phyloP scores from a whole-genome alignment of 2,797 vertebrate species.

The Neopelma chrysocephalum region DNA sequence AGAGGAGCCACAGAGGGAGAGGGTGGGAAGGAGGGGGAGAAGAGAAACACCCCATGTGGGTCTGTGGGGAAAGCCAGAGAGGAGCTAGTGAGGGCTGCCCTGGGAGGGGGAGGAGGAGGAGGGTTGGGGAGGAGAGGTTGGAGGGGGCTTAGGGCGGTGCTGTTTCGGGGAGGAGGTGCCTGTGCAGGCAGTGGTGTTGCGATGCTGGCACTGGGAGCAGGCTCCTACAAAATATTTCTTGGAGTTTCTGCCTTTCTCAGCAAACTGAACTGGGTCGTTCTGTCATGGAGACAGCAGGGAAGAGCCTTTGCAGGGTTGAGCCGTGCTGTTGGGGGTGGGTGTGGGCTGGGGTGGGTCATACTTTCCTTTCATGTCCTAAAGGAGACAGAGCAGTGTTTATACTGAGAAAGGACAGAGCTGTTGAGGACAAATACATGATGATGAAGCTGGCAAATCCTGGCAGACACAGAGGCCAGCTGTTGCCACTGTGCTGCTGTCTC shows the following conservation, averaged over 20 bases:
- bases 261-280: background rate
- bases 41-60: background rate
- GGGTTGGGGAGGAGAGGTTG: background rate
- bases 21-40: background rate
- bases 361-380: fast-evolving
- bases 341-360: background rate
- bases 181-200: background rate
- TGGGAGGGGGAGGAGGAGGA: background rate
- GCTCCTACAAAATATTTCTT: background rate
- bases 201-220: fast-evolving
- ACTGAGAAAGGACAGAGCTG: background rate
- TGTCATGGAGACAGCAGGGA: fast-evolving
- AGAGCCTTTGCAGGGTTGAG: background rate
- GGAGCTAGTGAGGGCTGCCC: background rate
- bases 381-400: fast-evolving
- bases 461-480: background rate
- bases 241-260: background rate
- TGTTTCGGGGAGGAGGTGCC: fast-evolving
- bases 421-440: too few species aligned
- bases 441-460: background rate
- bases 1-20: background rate
- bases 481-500: background rate
- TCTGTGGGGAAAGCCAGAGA: background rate
- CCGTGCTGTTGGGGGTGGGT: background rate
- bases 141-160: fast-evolving